These are phyloP conservation scores for Sarcophaga variegata DNA, from an alignment of 2,888 invertebrate genomes.

Conservation along the genomic window DNA sequence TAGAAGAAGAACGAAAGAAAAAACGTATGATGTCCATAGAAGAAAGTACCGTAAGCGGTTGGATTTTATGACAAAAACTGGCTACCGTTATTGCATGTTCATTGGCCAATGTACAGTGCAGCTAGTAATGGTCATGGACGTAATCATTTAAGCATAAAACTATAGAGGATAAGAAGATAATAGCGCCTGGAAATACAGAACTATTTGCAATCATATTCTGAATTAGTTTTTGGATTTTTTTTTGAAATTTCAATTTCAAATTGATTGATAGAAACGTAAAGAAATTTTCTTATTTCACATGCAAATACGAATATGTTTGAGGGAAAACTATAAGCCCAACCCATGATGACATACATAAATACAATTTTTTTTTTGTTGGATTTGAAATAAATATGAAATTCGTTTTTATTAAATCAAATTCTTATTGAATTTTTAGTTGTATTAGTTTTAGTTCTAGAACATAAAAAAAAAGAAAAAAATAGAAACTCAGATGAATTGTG, in stretches of 20 bases:
- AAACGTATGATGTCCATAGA: neutral
- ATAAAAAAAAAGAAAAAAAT: neutral
- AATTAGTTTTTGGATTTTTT: neutral
- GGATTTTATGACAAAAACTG: slow-evolving; percentile 39
- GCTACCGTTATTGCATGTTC: slow-evolving; percentile 22
- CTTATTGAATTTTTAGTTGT: slow-evolving; percentile 7
- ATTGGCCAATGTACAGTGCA: neutral
- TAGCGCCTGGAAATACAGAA: slow-evolving; percentile 14
- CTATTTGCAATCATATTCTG: neutral
- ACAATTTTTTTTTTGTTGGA: neutral
- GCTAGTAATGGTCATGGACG: slow-evolving; percentile 30
- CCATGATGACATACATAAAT: slow-evolving; percentile 54
- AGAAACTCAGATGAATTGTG: slow-evolving; percentile 63
- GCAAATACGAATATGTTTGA: slow-evolving; percentile 30
- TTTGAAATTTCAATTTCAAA: slow-evolving; percentile 24
- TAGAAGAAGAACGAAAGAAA: neutral
- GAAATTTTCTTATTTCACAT: slow-evolving; percentile 53
- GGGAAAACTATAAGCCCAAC: slow-evolving; percentile 49
- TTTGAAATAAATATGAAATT: slow-evolving; percentile 29
- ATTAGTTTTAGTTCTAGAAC: slow-evolving; percentile 25
- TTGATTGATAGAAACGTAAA: slow-evolving; percentile 52
- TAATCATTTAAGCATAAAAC: slow-evolving; percentile 11
- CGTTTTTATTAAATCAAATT: slow-evolving; percentile 41
- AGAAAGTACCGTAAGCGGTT: slow-evolving; percentile 23
- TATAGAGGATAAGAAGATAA: slow-evolving; percentile 45